Conservation (phyloP, 2,888 invertebrate species). For the Drosophila barbarae region DNA sequence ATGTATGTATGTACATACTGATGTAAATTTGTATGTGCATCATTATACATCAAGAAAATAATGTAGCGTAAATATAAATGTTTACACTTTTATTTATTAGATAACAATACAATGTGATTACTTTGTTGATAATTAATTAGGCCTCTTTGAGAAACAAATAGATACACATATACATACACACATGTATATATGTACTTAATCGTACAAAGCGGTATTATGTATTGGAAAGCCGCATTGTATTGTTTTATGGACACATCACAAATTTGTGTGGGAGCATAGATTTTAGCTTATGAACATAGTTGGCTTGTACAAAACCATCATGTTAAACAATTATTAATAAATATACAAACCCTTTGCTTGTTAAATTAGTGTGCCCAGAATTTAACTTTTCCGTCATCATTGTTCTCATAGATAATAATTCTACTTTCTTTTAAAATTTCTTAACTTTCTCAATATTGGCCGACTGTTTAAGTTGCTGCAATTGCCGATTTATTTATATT, state of each 20-base stretch:
- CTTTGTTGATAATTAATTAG: conserved; percentile 7
- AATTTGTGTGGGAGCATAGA: neutral
- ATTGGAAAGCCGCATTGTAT: neutral
- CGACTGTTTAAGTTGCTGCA: conserved; percentile 12
- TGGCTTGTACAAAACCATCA: neutral
- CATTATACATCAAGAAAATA: neutral
- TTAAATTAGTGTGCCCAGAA: conserved; percentile 59
- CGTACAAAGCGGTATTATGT: neutral
- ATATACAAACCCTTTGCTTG: conserved; percentile 61
- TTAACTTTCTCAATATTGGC: conserved; percentile 19
- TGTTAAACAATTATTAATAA: conserved; percentile 7
- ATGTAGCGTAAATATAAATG: neutral
- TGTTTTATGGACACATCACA: neutral
- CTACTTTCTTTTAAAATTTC: conserved; percentile 32
- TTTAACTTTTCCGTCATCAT: conserved; percentile 68
- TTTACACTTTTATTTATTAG: conserved; percentile 9
- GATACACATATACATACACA: neutral
- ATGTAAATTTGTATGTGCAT: conserved; percentile 3
- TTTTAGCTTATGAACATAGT: neutral
- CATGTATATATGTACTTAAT: neutral
- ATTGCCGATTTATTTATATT: conserved; percentile 31
- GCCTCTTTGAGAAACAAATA: neutral
- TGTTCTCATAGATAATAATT: conserved; percentile 39
- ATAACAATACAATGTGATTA: conserved; percentile 1
- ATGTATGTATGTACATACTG: conserved; percentile 10